Base-by-base conservation (phyloP, 2,888 invertebrate species). In the Sympetrum striolatum region DNA sequence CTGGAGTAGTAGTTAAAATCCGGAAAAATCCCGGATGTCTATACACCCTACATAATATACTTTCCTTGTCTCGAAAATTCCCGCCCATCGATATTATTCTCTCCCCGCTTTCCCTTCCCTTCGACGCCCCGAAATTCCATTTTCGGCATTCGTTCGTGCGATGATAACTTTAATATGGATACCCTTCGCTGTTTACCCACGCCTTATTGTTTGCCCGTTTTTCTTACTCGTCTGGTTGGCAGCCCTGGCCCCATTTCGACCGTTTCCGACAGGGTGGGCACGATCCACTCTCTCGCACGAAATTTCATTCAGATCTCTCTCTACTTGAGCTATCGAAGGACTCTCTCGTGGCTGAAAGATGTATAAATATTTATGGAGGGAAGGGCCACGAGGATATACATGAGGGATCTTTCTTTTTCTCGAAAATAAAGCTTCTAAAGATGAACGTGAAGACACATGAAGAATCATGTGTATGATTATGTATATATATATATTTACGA, bases 231-330 rank as follows among this genome's bases (percentile, higher is more conserved):
- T 73, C 73, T 31, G 25, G 73, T 73, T 73, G 73, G 73, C 31
- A 31, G 25, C 73, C 14, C 2, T 73, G 73, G 25, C 14, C 73
- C 73, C 64, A 64, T 64, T 64, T 64, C 64, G 64, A 22, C 22
- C 73, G 73, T 25, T 73, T 73, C 73, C 73, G 25, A 73, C 25
- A 73, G 22, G 82, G n/a, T n/a, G 60, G n/a, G 82, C 58, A 86
- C 53, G 58, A 58, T 58, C 82, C 82, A 82, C 35, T 82, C 58
- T 22, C 82, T 82, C 82, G 58, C 82, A 58, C 86, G 60, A 64
- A 86, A 86, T 86, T 86, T 86, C 86, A 86, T 86, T 37, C 86
- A 35, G 86, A 86, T 86, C 82, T n/a, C 44, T 82, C 58, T 82
- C 86, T 60, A 60, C 73, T 73, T 73, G 25, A 31, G 31, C 73